Evolutionary conservation across 2,797 vertebrate species (phyloP).

Genomic region (Sorex maritimensis): DNA sequence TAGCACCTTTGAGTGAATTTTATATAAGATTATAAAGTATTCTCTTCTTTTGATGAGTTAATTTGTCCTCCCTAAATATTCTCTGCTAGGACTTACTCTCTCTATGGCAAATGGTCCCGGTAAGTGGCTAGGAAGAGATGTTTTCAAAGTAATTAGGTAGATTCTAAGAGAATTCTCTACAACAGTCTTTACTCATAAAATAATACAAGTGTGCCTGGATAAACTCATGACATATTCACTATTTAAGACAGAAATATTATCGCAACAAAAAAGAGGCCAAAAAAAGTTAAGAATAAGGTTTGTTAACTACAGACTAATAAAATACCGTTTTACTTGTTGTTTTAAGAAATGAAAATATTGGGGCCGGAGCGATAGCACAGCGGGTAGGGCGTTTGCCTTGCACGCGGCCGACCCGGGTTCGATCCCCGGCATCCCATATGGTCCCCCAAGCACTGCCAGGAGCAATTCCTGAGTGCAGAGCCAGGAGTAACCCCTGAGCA

Average conservation of each 20-base stretch:
- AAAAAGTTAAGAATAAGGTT: neutral
- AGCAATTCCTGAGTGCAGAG: no score
- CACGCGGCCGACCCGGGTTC: no score
- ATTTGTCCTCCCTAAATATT: neutral
- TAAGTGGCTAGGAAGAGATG: slow-evolving; percentile 11
- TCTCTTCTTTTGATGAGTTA: slow-evolving; percentile 1
- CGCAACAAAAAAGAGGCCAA: neutral
- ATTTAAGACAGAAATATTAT: neutral
- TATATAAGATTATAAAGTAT: neutral
- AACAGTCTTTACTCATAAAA: slow-evolving; percentile 51
- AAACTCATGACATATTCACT: neutral
- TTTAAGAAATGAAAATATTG: slow-evolving; percentile 60
- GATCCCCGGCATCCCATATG: no score
- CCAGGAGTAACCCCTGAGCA: no score
- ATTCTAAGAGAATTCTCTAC: slow-evolving; percentile 1
- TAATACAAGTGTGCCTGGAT: neutral
- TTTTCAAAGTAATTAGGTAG: neutral
- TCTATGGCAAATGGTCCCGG: neutral
- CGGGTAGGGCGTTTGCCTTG: no score
- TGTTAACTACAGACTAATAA: neutral
- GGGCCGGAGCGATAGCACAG: no score
- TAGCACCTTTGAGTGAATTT: slow-evolving; percentile 44
- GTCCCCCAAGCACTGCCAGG: no score
- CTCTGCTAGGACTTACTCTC: neutral
- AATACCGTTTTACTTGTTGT: neutral